Percentiles rank a stretch among this genome's conserved stretches.
Evolutionary conservation across 2,113 vertebrate species (phyloP).

Genomic region (Ivindomyrus marchei): DNA sequence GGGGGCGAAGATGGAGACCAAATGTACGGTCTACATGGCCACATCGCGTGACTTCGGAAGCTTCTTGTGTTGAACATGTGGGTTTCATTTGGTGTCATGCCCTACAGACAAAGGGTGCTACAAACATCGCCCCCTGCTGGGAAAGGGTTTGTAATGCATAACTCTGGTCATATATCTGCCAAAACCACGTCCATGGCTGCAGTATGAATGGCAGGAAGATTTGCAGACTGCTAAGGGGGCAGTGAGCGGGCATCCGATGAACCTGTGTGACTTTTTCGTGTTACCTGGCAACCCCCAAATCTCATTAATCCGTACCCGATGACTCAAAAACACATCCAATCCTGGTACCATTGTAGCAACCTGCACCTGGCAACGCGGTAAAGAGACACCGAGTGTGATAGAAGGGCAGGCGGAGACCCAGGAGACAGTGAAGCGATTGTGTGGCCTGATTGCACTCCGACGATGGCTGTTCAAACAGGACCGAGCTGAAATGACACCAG

Average conservation of each 20-base stretch:
- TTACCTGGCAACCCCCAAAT: not conserved
- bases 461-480: slow-evolving; percentile 48
- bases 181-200: not conserved
- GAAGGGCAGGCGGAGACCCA: slow-evolving; percentile 23
- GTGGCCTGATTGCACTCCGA: slow-evolving; percentile 35
- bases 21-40: slow-evolving; percentile 53
- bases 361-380: not conserved
- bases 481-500: slow-evolving; percentile 52
- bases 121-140: slow-evolving; percentile 49
- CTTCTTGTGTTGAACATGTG: slow-evolving; percentile 60
- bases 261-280: not conserved
- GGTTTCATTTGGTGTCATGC: slow-evolving; percentile 61
- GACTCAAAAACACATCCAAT: not conserved
- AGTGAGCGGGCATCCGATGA: not conserved
- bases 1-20: slow-evolving; percentile 54
- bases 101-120: slow-evolving; percentile 52
- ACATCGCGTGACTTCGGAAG: slow-evolving; percentile 60
- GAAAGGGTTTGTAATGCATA: not conserved
- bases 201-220: not conserved
- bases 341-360: not conserved
- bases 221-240: not conserved
- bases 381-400: not conserved
- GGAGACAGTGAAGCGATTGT: slow-evolving; percentile 33
- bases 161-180: not conserved
- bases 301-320: not conserved